phyloP scores from a whole-genome alignment of 2,797 vertebrate genomes.

The Peromyscus eremicus region DNA sequence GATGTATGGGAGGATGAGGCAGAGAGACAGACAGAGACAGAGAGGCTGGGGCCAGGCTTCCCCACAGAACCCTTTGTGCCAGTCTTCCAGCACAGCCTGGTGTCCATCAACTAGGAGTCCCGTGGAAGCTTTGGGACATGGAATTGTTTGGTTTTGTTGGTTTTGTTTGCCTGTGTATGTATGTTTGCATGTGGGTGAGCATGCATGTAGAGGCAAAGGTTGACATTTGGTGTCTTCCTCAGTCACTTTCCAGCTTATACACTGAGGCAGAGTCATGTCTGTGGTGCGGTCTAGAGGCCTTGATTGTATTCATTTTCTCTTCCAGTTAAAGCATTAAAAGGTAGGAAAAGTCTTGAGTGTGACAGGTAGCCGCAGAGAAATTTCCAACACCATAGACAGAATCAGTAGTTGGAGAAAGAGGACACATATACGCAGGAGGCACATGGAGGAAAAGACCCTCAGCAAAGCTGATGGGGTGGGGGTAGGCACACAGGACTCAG shows the following conservation, averaged over 20 bases:
- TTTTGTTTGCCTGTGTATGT: not conserved
- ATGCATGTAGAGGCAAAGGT: not conserved
- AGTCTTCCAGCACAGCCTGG: too few species aligned
- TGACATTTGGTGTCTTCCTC: not conserved
- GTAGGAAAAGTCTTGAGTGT: not conserved
- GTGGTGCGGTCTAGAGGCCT: not conserved
- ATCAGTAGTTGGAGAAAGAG: not conserved
- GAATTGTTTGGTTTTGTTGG: not conserved
- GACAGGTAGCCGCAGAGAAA: not conserved
- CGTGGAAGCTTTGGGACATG: not conserved
- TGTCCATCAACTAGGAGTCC: not conserved
- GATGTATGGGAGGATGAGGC: fast-evolving
- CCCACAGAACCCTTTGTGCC: not conserved
- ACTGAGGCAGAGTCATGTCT: not conserved
- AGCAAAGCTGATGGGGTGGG: not conserved
- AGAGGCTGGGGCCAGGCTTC: not conserved
- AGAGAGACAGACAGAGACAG: not conserved
- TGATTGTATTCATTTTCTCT: not conserved
- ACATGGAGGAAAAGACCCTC: not conserved
- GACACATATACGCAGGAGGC: too few species aligned
- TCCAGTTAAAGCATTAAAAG: not conserved
- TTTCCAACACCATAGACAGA: not conserved
- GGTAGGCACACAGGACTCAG: not conserved
- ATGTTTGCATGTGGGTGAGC: not conserved
- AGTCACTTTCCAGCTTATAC: not conserved